Base-by-base conservation (phyloP, 2,797 vertebrate species). In the Ceyx erithaca region DNA sequence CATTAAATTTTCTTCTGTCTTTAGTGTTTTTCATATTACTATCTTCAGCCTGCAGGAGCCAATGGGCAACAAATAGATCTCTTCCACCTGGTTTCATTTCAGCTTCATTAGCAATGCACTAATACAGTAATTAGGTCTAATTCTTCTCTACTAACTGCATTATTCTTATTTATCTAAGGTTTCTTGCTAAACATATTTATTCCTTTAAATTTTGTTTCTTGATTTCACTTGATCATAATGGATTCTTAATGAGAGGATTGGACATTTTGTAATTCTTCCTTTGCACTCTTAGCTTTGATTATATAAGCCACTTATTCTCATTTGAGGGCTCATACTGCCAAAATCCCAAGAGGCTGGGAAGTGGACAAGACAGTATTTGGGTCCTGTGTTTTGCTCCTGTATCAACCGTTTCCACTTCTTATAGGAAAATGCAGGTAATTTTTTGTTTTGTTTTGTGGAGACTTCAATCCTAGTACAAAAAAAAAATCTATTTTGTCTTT, bases 161-260 rank as follows among this genome's bases (percentile, higher is more conserved):
- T 82, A 88, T 86, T 94, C 72, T 90, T 93, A 90, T 91, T 95
- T 94, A 92, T 86, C 80, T 90, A 91, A 89, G 30, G 43, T 84
- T 94, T 88, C 90, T 90, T 73, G 43, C 58, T 76, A 30, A 25
- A 31, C 2, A 0, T 75, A 90, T 93, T 90, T 87, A 85, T 92
- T 89, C 37, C 48, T 75, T 66, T 84, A 82, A 84, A 80, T 90
- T 94, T 91, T 69, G 7, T 55, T 84, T n/a, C 49, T 62, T 82
- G 68, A 45, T 51, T 77, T 96, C 5, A 2, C 26, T 95, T 93
- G 62, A 72, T 75, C 30, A 41, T 37, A 80, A 43, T 40, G 7
- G 33, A 62, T 82, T 87, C 54, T 85, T 87, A 80, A 88, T 43
- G 46, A 87, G 46, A 48, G 0, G 1, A 82, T 7, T 54, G 41